Conservation (phyloP, 2,113 vertebrate species). For the Leptobrachium ailaonicum region DNA sequence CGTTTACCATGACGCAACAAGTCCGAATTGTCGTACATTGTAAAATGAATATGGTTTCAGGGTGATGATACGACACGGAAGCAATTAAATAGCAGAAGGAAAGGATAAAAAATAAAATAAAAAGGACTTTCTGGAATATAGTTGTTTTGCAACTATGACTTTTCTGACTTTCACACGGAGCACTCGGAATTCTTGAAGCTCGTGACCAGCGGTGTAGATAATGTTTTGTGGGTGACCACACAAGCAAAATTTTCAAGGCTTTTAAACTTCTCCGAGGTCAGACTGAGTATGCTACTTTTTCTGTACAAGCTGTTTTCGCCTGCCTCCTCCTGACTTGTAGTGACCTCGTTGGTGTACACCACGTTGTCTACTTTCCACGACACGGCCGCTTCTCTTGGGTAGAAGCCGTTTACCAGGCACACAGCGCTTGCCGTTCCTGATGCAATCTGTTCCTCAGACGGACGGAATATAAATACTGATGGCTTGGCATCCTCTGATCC, state of each 20-base stretch:
- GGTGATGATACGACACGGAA: background rate
- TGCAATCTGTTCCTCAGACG: rapidly evolving
- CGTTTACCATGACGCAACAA: background rate
- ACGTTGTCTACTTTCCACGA: conserved; percentile 50
- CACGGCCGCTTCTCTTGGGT: background rate
- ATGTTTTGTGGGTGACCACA: conserved; percentile 41
- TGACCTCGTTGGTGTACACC: rapidly evolving
- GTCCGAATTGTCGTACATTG: background rate
- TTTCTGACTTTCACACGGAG: conserved; percentile 4
- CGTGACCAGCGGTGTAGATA: rapidly evolving
- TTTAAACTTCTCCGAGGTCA: rapidly evolving
- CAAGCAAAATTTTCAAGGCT: rapidly evolving
- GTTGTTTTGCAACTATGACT: background rate
- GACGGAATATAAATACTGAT: conserved; percentile 49
- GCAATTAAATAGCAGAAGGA: conserved; percentile 37
- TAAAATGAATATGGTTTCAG: background rate
- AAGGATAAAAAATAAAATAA: background rate
- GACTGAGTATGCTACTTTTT: conserved; percentile 54
- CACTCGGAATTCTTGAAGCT: conserved; percentile 37
- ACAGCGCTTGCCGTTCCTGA: background rate
- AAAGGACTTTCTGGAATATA: background rate
- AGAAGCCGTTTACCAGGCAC: conserved; percentile 50
- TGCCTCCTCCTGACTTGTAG: background rate
- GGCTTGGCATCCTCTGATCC: conserved; percentile 31
- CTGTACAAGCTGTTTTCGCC: conserved; percentile 55